phyloP scores from a whole-genome alignment of 2,888 invertebrate genomes.

The Lamellibrachia columna region DNA sequence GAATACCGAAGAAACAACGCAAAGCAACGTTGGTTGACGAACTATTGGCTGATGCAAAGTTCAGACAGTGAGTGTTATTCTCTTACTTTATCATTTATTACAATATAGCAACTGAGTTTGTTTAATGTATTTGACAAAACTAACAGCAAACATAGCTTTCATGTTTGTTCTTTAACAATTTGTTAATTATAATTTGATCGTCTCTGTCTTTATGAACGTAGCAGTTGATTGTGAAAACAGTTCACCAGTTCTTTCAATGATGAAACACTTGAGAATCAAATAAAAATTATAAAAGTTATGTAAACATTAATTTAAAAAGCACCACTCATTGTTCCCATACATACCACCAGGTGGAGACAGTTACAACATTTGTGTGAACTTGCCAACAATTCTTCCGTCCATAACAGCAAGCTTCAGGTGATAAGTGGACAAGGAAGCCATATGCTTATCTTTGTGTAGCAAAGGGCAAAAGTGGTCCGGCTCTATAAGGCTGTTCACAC shows the following conservation, averaged over 20 bases:
- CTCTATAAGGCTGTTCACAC: no score
- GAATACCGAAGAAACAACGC: constrained; percentile 85
- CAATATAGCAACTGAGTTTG: not conserved
- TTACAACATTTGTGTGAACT: not conserved
- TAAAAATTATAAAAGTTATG: not conserved
- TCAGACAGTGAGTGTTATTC: constrained; percentile 66
- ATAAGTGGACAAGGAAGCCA: no score
- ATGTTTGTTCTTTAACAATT: not conserved
- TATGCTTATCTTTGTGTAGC: no score
- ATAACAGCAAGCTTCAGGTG: no score
- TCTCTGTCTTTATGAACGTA: not conserved
- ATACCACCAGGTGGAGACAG: not conserved
- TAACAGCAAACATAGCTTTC: not conserved
- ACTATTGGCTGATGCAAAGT: constrained; percentile 86
- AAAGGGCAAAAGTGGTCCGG: no score
- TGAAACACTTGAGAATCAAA: not conserved
- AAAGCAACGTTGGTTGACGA: constrained; percentile 94
- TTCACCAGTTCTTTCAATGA: not conserved
- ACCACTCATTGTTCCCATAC: not conserved
- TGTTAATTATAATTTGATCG: not conserved
- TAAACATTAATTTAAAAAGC: not conserved
- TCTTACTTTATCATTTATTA: not conserved
- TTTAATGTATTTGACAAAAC: not conserved
- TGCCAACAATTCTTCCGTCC: no score
- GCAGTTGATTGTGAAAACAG: not conserved